Evolutionary conservation across 2,888 invertebrate species (phyloP), one percentile per base, ranked within the genome.

Genomic region (Lacanobia oleracea): DNA sequence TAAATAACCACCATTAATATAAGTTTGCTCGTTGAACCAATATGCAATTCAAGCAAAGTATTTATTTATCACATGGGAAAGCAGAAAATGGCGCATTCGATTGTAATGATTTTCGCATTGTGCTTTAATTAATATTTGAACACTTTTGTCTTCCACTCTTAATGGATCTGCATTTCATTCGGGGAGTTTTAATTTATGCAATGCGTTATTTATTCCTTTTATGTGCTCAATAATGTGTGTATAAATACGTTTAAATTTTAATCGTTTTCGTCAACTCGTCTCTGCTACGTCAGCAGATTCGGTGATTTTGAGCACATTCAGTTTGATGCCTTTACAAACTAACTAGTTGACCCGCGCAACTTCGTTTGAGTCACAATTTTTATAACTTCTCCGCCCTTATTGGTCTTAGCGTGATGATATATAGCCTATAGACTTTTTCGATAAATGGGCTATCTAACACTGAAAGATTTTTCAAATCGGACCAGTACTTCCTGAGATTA

Each of bases 101-200:
- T 53, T 65, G 75, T 60, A 69, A 61, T 60, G 48, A 63, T 45
- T 61, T 75, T 72, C 61, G 7, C 62, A 77, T 71, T 64, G 45
- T 72, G 54, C 23, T 64, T 75, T 67, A 82, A 67, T 83, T 79
- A 74, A 85, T 74, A 77, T 79, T 82, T 67, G 67, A 82, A 67
- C 67, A 82, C 61, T 72, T 77, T 78, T 78, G 59, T 75, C 65
- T 69, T 81, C 54, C 68, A 53, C 57, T 67, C 43, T 54, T 72
- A 75, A 67, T 81, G 75, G 56, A 61, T 59, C 43, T 64, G 37
- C 64, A 68, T 76, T 75, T 67, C 27, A 56, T 61, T 53, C 74
- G 14, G 64, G 60, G 72, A 53, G 60, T 57, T 59, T 68, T 67
- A 40, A 78, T 69, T 48, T 66, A 74, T 78, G 50, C 56, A 82